Evolutionary conservation across 2,888 invertebrate species (phyloP), one percentile per base, ranked within the genome.

Genomic region (Ennomos quercinarius): DNA sequence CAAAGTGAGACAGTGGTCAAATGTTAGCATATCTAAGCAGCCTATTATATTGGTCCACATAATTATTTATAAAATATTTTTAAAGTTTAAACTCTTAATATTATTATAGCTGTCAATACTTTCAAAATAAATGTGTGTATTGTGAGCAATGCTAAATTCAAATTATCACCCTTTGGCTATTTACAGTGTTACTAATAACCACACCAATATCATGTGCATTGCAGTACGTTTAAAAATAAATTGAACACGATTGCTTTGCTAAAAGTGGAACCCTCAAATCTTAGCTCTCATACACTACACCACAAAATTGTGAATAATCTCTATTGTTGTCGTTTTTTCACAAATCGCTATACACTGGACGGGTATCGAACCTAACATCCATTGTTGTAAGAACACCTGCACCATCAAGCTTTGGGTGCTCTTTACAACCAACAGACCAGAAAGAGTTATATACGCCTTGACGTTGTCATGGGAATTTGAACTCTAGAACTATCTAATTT

Each of bases 371-470:
- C 78, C 83, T 77, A 76, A 81, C 76, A 82, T 79, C 48, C 89
- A 84, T 91, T 91, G 91, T 91, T 84, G 74, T 71, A 63, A 70
- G 80, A 78, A 91, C 91, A 91, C 91, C 91, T 91, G 90, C 90
- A 82, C 81, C 76, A 83, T 88, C 78, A 78, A 84, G 80, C 82
- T 72, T 76, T 87, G 88, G 91, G 90, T 89, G 90, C 89, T 83
- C 84, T 89, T 87, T 81, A 80, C 67, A 53, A 64, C n/a, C n/a
- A 49, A 76, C 71, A 88, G 85, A 88, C 85, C 55, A 46, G 12
- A 78, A 62, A 88, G 80, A 38, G 73, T 53, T 68, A 0, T 75
- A 84, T 54, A 40, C 60, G 4, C 35, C 10, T 2, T 1, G 3
- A 13, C 10, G 34, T 0, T 0, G 2, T 4, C 11, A 63, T 2